Conservation (phyloP, 2,113 vertebrate species). For the Ariopsis seemanni region DNA sequence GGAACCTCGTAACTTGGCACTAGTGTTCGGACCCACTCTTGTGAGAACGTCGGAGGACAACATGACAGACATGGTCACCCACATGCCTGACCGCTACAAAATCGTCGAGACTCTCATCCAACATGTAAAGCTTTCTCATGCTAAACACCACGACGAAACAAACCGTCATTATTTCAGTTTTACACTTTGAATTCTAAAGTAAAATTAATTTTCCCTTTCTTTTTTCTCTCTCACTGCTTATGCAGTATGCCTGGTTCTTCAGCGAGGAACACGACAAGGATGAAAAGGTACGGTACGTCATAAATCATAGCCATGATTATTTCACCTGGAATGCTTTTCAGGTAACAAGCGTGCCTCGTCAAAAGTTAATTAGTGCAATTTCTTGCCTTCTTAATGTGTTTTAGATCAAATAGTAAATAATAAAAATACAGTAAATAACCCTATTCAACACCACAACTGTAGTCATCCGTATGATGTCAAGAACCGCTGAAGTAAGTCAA, state of each 20-base stretch:
- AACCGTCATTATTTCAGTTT: background rate
- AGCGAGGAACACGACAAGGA: constrained; percentile 88
- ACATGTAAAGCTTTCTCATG: constrained; percentile 75
- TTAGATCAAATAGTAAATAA: too few relatives aligned
- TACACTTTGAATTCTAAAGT: background rate
- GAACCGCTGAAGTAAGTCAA: too few relatives aligned
- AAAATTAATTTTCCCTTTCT: constrained; percentile 39
- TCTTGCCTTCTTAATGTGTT: too few relatives aligned
- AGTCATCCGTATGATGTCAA: too few relatives aligned
- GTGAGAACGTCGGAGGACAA: constrained; percentile 95
- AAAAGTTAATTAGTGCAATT: too few relatives aligned
- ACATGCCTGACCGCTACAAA: constrained; percentile 98
- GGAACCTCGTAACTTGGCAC: constrained; percentile 93
- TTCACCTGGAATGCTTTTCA: too few relatives aligned
- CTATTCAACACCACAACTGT: too few relatives aligned
- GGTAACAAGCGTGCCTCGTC: too few relatives aligned
- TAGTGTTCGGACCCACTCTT: constrained; percentile 94
- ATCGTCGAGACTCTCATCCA: constrained; percentile 97
- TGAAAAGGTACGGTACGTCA: constrained; percentile 79
- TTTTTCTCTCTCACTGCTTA: constrained; percentile 62
- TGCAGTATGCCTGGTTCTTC: constrained; percentile 88
- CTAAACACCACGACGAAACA: background rate
- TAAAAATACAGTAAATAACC: too few relatives aligned
- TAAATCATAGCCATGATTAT: background rate
- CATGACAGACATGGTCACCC: constrained; percentile 99